These are phyloP conservation scores for Microcebus griseorufus DNA, from an alignment of 2,113 vertebrate species.

Conservation along the genomic window DNA sequence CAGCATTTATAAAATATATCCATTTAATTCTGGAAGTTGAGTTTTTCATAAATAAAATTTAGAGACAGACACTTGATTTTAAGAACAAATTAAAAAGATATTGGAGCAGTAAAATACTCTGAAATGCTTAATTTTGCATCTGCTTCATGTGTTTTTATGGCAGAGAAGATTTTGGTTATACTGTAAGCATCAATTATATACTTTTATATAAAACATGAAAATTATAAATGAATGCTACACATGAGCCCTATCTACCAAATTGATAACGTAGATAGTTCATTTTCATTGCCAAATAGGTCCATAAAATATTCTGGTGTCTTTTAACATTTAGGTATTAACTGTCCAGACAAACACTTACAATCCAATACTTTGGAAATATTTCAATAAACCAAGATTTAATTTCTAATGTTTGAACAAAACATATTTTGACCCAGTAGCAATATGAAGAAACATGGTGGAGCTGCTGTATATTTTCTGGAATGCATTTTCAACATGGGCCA, in stretches of 20 bases:
- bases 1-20: conserved; percentile 49
- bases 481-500: conserved; percentile 25
- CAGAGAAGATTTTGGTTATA: conserved; percentile 50
- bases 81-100: conserved; percentile 73
- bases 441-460: conserved; percentile 40
- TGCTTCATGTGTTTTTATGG: conserved; percentile 51
- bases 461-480: conserved; percentile 46
- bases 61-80: conserved; percentile 42
- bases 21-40: conserved; percentile 74
- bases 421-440: conserved; percentile 28
- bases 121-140: conserved; percentile 59
- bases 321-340: conserved; percentile 60
- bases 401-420: conserved; percentile 58
- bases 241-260: conserved; percentile 29
- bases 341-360: conserved; percentile 43
- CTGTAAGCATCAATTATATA: conserved; percentile 45
- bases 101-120: conserved; percentile 65
- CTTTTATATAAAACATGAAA: conserved; percentile 70
- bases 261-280: conserved; percentile 25
- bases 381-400: conserved; percentile 54
- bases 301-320: conserved; percentile 59
- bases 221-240: conserved; percentile 26
- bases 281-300: conserved; percentile 55
- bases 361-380: conserved; percentile 51
- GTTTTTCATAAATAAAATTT: conserved; percentile 77